A percentile compares a stretch with the other conserved stretches of the same genome.
These are phyloP conservation scores for Stegodyphus mimosarum DNA, from an alignment of 1,140 invertebrate species.

Conservation along the genomic window DNA sequence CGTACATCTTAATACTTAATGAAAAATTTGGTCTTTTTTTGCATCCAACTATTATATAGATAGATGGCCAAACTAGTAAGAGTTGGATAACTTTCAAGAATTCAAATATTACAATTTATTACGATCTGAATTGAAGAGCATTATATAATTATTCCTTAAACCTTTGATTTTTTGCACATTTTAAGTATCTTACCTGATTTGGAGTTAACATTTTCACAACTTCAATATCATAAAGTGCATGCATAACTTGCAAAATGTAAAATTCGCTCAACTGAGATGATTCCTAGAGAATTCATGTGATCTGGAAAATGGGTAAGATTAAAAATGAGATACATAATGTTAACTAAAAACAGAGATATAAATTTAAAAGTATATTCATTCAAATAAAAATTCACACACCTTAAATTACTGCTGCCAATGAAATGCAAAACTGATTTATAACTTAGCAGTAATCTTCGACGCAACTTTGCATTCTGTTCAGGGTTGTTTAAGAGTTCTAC, in stretches of 20 bases:
- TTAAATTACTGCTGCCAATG: not conserved
- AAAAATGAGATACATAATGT: not conserved
- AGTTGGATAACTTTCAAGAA: not conserved
- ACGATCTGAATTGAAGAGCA: not conserved
- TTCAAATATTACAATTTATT: not conserved
- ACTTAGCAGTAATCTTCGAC: not conserved
- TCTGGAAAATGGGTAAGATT: not conserved
- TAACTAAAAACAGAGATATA: not conserved
- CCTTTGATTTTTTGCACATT: no score
- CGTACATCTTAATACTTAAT: not conserved
- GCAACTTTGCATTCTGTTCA: not conserved
- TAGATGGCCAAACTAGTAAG: not conserved
- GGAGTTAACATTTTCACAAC: constrained; percentile 29
- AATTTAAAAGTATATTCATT: not conserved
- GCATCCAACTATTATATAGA: not conserved
- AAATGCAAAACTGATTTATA: not conserved
- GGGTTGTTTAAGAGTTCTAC: constrained; percentile 61
- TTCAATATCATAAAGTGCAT: constrained; percentile 6
- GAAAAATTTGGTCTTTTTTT: not conserved
- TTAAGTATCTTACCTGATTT: not conserved
- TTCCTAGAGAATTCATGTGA: not conserved
- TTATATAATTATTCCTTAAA: not conserved
- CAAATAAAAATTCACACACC: not conserved
- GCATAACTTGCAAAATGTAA: not conserved
- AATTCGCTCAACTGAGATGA: not conserved